phyloP scores from a whole-genome alignment of 2,113 vertebrate species.

The Ctenomys sociabilis region DNA sequence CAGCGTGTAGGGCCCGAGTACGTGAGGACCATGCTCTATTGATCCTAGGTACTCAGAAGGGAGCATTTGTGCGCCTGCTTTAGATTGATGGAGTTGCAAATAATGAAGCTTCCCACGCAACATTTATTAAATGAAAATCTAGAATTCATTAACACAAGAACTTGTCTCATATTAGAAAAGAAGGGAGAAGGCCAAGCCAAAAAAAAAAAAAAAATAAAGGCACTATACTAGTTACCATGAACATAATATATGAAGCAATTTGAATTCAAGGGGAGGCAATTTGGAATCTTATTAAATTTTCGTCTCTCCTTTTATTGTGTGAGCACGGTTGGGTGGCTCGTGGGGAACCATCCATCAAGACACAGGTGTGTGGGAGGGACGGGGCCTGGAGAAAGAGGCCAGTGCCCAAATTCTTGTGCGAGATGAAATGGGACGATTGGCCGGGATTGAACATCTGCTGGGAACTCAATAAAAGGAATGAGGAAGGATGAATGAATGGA shows the following conservation, averaged over 20 bases:
- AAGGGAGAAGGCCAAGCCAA: not conserved
- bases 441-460: not conserved
- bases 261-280: constrained; percentile 80
- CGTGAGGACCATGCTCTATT: constrained; percentile 76
- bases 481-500: not conserved
- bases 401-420: not conserved
- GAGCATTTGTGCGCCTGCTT: constrained; percentile 43
- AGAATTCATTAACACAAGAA: constrained; percentile 74
- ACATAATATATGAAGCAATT: constrained; percentile 80
- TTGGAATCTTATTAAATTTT: constrained; percentile 82
- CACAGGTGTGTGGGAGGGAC: constrained; percentile 40
- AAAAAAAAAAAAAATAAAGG: constrained; percentile 54
- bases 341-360: constrained; percentile 74
- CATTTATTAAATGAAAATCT: constrained; percentile 78
- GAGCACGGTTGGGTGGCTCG: constrained; percentile 70
- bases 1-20: constrained; percentile 21
- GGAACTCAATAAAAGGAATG: not conserved
- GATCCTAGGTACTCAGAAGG: constrained; percentile 62
- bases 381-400: not conserved
- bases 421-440: not conserved
- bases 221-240: constrained; percentile 46
- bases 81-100: constrained; percentile 67
- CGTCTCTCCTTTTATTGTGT: constrained; percentile 73
- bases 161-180: constrained; percentile 49
- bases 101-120: constrained; percentile 72